Evolutionary conservation across 2,888 invertebrate species (phyloP).

Genomic region (Corbicula japonica): DNA sequence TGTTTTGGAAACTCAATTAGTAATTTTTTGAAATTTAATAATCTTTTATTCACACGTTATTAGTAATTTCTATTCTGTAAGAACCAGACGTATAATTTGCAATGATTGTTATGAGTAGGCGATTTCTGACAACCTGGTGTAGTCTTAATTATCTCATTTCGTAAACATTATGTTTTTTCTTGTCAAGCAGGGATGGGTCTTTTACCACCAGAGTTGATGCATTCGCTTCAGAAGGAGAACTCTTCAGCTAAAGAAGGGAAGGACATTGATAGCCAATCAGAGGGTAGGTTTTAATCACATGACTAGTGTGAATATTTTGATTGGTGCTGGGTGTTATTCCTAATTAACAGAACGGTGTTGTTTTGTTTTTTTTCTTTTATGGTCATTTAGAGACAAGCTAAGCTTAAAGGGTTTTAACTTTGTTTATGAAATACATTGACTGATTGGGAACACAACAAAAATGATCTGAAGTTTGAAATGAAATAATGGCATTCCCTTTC

Average conservation of each 20-base stretch:
- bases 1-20: constrained; percentile 8
- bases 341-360: constrained; percentile 20
- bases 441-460: too few species aligned
- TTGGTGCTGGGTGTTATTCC: constrained; percentile 32
- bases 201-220: constrained; percentile 61
- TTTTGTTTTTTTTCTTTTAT: background rate
- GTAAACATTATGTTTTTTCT: too few species aligned
- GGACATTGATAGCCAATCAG: constrained; percentile 34
- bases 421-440: too few species aligned
- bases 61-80: background rate
- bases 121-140: too few species aligned
- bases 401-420: too few species aligned
- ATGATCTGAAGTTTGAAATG: too few species aligned
- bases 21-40: constrained; percentile 10
- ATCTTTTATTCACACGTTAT: background rate
- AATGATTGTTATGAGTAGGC: background rate
- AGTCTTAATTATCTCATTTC: too few species aligned
- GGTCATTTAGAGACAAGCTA: too few species aligned
- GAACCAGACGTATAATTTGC: constrained; percentile 5
- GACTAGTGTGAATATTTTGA: constrained; percentile 10
- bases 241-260: constrained; percentile 37
- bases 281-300: constrained; percentile 43
- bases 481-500: too few species aligned
- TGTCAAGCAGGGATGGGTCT: constrained; percentile 44
- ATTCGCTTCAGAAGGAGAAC: constrained; percentile 56